These are phyloP conservation scores for Podarcis raffonei DNA, from an alignment of 2,113 vertebrate genomes.

Conservation along the genomic window DNA sequence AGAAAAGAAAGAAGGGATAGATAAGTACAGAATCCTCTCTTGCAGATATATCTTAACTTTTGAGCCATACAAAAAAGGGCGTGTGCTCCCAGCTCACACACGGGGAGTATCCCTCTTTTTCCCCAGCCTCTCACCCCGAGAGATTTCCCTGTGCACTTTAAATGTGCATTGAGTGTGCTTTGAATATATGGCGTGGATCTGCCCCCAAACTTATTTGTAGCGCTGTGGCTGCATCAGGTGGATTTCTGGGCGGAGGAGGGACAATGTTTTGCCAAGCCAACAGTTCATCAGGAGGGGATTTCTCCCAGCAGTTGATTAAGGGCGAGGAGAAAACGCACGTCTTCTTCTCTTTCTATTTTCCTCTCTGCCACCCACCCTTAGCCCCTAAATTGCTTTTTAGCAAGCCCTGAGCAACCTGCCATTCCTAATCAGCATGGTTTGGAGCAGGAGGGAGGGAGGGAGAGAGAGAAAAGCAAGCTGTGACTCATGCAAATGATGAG, in stretches of 20 bases:
- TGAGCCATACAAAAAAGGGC: too few species aligned
- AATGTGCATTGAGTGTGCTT: too few species aligned
- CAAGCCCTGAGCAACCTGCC: not conserved
- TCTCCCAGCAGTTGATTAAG: not conserved
- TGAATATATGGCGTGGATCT: too few species aligned
- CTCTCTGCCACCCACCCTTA: too few species aligned
- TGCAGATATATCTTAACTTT: too few species aligned
- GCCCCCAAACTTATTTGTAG: too few species aligned
- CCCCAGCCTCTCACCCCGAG: too few species aligned
- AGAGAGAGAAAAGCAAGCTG: not conserved
- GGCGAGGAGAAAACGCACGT: not conserved
- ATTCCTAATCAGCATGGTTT: not conserved
- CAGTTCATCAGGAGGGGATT: not conserved
- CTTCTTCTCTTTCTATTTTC: not conserved
- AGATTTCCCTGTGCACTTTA: not conserved
- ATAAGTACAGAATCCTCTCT: too few species aligned
- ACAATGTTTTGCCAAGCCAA: not conserved
- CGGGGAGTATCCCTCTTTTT: too few species aligned
- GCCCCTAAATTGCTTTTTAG: not conserved
- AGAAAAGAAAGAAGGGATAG: too few species aligned
- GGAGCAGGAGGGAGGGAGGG: not conserved
- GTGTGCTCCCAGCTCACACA: too few species aligned
- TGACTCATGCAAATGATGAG: not conserved
- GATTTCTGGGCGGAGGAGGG: not conserved
- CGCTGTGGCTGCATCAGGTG: not conserved